Base-by-base conservation (phyloP, 2,888 invertebrate species). In the Caradrina clavipalpis region DNA sequence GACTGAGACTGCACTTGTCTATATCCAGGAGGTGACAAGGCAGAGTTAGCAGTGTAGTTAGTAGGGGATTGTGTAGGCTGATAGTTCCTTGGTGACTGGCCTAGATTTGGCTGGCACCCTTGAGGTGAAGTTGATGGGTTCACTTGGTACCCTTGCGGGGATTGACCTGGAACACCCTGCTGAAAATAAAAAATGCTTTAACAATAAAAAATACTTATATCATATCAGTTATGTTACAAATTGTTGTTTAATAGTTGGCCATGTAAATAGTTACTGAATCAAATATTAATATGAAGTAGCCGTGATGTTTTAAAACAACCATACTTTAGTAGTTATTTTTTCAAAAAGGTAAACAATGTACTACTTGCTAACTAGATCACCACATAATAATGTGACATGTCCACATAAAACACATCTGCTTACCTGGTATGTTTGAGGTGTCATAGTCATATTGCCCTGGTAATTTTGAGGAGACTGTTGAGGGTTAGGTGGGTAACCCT, bases 1-100 rank as follows among this genome's bases (percentile, higher is more conserved):
- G 95, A 94, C 81, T 96, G 96, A 17, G 94, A 89, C 69, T 92
- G 95, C 64, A 96, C 95, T 88, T 96, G 95, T 87, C 95, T 93
- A 84, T 94, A 96, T 60, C 92, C 96, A 49, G 96, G 96, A 17
- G 97, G 97, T 73, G 97, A 96, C 73, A 97, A 92, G 61, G 96
- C 96, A 74, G 97, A 94, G 83, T 89, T 92, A 49, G 92, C 87
- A 22, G 91, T 86, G 78, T 94, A 96, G 83, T 87, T 95, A 54
- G 95, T 96, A 31, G 97, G 97, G 49, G 97, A 96, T 80, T 96
- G 96, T 61, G 96, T 94, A 80, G 96, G 94, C 82, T 96, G 97
- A 88, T 96, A 91, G 94, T 86, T 93, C 87, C 95, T 89, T 42
- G 95, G 95, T 1, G 96, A 93, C 71, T 95, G 95, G 19, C 92